These are phyloP conservation scores for Manduca sexta DNA, from an alignment of 1,140 invertebrate genomes.

Conservation along the genomic window DNA sequence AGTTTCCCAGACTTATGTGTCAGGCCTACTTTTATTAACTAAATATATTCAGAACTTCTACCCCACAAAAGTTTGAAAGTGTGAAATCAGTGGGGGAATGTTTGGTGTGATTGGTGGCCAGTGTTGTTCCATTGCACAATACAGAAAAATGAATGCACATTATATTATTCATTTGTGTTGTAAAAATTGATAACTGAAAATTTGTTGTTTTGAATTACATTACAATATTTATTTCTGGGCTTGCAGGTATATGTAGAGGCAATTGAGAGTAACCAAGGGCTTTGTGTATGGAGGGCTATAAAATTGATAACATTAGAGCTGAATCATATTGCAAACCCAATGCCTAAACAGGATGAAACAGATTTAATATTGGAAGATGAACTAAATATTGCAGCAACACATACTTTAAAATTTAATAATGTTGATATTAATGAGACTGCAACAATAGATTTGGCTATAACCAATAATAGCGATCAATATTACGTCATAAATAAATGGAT, in stretches of 20 bases:
- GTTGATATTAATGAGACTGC: constrained; percentile 33
- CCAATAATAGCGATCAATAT: constrained; percentile 43
- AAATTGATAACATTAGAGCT: constrained; percentile 62
- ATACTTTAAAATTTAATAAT: constrained; percentile 48
- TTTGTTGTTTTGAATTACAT: no score
- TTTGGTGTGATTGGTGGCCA: no score
- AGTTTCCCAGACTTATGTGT: no score
- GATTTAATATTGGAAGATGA: constrained; percentile 37
- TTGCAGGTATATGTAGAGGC: constrained; percentile 74
- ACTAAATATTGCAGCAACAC: constrained; percentile 40
- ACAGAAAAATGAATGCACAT: no score
- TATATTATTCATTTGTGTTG: no score
- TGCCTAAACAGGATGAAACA: constrained; percentile 24
- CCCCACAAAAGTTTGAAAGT: no score
- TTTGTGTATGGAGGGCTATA: constrained; percentile 76
- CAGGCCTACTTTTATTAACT: no score
- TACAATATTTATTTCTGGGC: no score
- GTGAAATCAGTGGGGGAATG: no score
- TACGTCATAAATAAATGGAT: constrained; percentile 57
- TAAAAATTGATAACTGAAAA: no score
- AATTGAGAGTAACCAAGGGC: constrained; percentile 80
- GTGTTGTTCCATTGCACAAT: no score
- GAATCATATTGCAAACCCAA: constrained; percentile 6
- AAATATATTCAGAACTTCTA: no score
- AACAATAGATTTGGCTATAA: constrained; percentile 32